Conservation (phyloP, 2,888 invertebrate species). For the Acrobasis consociella region DNA sequence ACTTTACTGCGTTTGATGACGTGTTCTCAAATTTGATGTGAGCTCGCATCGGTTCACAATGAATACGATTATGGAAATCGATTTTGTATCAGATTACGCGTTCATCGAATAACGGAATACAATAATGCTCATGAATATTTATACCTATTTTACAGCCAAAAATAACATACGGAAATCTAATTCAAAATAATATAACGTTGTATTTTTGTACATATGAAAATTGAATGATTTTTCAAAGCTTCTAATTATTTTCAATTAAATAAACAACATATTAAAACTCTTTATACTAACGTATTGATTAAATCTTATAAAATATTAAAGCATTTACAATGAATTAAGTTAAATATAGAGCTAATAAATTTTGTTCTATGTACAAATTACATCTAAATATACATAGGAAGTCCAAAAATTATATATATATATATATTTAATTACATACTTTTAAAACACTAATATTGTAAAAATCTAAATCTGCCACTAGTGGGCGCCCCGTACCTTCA, state of each 20-base stretch:
- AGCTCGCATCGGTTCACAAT: background rate
- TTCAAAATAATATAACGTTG: no score
- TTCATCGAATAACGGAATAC: background rate
- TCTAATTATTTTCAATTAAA: no score
- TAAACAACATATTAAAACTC: background rate
- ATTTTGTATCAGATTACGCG: background rate
- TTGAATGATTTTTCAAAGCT: no score
- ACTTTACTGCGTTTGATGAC: background rate
- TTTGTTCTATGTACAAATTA: background rate
- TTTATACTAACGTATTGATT: background rate
- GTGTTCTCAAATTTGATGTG: background rate
- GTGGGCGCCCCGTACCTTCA: no score
- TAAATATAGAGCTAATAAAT: conserved; percentile 14
- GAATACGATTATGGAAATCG: background rate
- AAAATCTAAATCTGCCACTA: no score
- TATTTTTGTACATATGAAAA: no score
- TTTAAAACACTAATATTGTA: no score
- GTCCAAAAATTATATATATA: background rate
- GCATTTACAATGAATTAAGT: conserved; percentile 39
- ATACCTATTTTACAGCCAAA: background rate
- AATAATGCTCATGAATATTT: background rate
- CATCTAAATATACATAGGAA: background rate
- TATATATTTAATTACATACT: no score
- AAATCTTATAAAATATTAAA: conserved; percentile 29
- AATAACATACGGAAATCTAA: background rate